Evolutionary conservation across 1,140 invertebrate species (phyloP).

Genomic region (Drosophila orena): DNA sequence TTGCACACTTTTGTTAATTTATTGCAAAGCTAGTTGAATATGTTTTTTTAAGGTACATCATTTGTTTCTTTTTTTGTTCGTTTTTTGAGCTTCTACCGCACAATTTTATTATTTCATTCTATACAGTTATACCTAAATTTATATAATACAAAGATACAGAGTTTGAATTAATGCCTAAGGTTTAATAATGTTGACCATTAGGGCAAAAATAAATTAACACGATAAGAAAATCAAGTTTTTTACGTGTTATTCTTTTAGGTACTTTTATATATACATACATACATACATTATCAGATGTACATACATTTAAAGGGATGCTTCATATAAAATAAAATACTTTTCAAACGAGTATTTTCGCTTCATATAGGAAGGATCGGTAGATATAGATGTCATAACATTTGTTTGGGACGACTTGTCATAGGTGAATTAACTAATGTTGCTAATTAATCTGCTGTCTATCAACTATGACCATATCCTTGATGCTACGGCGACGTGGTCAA

Average conservation of each 20-base stretch:
- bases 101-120: conserved; percentile 18
- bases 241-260: neutral
- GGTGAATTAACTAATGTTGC: conserved; percentile 28
- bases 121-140: conserved; percentile 29
- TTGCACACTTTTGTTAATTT: conserved; percentile 8
- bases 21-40: conserved; percentile 76
- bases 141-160: conserved; percentile 37
- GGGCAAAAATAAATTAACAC: conserved; percentile 38
- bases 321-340: conserved; percentile 62
- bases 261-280: conserved; percentile 31
- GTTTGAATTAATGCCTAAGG: conserved; percentile 17
- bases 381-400: conserved; percentile 45
- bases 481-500: conserved; percentile 56
- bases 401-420: conserved; percentile 20
- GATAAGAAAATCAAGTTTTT: conserved; percentile 47
- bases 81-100: conserved; percentile 66
- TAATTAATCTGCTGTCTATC: conserved; percentile 48
- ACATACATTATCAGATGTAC: too few species aligned
- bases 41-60: conserved; percentile 73
- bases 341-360: conserved; percentile 60
- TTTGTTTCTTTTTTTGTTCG: conserved; percentile 64
- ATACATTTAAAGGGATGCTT: too few species aligned
- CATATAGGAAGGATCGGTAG: conserved; percentile 25
- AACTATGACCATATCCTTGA: conserved; percentile 43
- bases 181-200: conserved; percentile 9